Conservation (phyloP, 2,113 vertebrate species). For the Tetrao urogallus region DNA sequence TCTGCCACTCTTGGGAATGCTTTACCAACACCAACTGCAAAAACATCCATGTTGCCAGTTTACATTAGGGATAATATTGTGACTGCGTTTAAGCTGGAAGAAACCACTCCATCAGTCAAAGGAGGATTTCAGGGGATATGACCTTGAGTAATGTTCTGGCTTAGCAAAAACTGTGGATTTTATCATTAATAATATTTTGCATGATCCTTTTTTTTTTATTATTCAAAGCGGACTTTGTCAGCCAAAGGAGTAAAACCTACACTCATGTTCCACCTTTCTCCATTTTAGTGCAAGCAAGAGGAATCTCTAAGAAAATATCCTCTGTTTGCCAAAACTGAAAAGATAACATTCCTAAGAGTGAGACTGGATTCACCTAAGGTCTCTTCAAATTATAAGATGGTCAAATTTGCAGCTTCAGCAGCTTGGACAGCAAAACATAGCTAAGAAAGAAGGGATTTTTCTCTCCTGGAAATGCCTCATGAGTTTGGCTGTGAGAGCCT, state of each 20-base stretch:
- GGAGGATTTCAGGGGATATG: constrained; percentile 58
- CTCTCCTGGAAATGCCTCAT: not conserved
- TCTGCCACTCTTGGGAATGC: constrained; percentile 64
- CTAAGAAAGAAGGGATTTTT: constrained; percentile 3
- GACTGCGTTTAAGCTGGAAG: constrained; percentile 62
- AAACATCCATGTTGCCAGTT: constrained; percentile 70
- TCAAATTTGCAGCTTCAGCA: constrained; percentile 43
- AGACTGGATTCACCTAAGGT: constrained; percentile 58
- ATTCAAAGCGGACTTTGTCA: constrained; percentile 42
- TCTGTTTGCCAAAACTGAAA: constrained; percentile 52
- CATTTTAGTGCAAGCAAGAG: constrained; percentile 9
- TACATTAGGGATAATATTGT: constrained; percentile 69
- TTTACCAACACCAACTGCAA: constrained; percentile 70
- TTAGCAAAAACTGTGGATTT: constrained; percentile 50
- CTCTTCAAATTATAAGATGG: constrained; percentile 22
- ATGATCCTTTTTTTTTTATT: not conserved
- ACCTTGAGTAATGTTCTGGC: constrained; percentile 66
- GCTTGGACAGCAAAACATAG: constrained; percentile 21
- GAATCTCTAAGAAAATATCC: constrained; percentile 63
- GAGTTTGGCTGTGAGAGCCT: not conserved
- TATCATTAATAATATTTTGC: constrained; percentile 71
- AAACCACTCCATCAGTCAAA: constrained; percentile 66
- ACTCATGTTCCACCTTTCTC: constrained; percentile 10
- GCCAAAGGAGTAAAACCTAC: constrained; percentile 37
- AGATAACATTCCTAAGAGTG: constrained; percentile 62